Conservation (phyloP, 2,113 vertebrate genomes). For the Coregonus clupeaformis region DNA sequence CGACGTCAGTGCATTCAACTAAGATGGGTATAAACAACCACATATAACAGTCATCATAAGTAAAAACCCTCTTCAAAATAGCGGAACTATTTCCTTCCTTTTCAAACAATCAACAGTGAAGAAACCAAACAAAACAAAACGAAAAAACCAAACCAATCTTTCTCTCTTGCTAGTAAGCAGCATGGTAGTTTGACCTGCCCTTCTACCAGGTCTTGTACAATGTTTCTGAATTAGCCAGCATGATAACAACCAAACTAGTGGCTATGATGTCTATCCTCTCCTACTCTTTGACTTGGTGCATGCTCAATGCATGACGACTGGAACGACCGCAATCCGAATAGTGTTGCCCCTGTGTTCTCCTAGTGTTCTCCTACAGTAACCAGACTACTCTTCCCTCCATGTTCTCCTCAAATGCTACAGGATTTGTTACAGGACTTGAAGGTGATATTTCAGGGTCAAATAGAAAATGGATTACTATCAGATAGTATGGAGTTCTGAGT, state of each 20-base stretch:
- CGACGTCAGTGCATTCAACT: too few species aligned
- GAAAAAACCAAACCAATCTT: constrained; percentile 9
- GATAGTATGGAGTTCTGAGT: not conserved
- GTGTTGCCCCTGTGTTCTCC: not conserved
- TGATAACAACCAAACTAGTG: constrained; percentile 13
- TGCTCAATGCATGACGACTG: constrained; percentile 60
- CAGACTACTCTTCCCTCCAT: too few species aligned
- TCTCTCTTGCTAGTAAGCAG: constrained; percentile 61
- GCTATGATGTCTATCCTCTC: constrained; percentile 47
- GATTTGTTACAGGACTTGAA: too few species aligned
- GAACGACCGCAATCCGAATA: constrained; percentile 1
- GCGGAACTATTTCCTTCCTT: constrained; percentile 11
- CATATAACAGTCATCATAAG: too few species aligned
- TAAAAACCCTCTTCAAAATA: too few species aligned
- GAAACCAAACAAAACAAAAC: not conserved
- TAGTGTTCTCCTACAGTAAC: not conserved
- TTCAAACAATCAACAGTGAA: constrained; percentile 36
- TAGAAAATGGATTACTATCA: not conserved
- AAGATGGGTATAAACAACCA: too few species aligned
- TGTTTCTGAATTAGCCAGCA: not conserved
- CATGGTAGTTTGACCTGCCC: constrained; percentile 68
- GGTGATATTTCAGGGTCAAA: not conserved
- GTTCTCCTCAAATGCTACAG: too few species aligned
- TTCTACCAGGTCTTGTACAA: constrained; percentile 12
- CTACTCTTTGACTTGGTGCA: constrained; percentile 63